Conservation (phyloP, 2,888 invertebrate species). For the Sinhomidia bicolor region DNA sequence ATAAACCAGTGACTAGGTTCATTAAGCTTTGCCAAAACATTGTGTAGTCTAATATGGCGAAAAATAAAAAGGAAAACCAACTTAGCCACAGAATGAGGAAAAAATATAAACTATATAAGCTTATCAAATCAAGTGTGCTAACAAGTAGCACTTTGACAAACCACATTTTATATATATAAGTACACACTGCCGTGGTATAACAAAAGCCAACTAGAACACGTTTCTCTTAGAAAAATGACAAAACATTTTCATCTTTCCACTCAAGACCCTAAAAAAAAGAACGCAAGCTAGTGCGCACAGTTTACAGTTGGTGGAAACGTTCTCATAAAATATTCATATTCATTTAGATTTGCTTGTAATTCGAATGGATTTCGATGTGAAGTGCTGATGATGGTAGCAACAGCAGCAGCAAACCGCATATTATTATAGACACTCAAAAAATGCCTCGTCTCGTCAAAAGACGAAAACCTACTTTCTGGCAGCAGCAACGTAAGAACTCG, state of each 20-base stretch:
- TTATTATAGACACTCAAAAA: no score
- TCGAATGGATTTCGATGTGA: background rate
- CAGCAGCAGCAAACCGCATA: no score
- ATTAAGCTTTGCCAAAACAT: constrained; percentile 3
- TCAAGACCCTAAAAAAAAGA: background rate
- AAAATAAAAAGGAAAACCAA: background rate
- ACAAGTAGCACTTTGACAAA: background rate
- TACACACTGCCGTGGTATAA: background rate
- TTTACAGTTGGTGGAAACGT: background rate
- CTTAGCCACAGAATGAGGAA: background rate
- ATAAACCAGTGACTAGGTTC: background rate
- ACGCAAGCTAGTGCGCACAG: background rate
- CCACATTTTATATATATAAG: background rate
- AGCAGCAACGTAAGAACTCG: background rate
- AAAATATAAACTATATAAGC: background rate
- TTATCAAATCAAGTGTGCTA: background rate
- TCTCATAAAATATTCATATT: constrained; percentile 35
- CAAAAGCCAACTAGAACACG: no score
- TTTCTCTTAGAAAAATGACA: background rate
- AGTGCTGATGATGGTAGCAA: background rate
- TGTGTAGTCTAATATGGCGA: background rate
- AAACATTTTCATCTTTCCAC: background rate
- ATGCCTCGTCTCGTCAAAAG: no score
- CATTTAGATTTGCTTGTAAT: constrained; percentile 18
- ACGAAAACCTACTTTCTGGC: background rate